A percentile compares a stretch with the other conserved stretches of the same genome.
phyloP scores from a whole-genome alignment of 2,888 invertebrate genomes.

The Yponomeuta cagnagella region DNA sequence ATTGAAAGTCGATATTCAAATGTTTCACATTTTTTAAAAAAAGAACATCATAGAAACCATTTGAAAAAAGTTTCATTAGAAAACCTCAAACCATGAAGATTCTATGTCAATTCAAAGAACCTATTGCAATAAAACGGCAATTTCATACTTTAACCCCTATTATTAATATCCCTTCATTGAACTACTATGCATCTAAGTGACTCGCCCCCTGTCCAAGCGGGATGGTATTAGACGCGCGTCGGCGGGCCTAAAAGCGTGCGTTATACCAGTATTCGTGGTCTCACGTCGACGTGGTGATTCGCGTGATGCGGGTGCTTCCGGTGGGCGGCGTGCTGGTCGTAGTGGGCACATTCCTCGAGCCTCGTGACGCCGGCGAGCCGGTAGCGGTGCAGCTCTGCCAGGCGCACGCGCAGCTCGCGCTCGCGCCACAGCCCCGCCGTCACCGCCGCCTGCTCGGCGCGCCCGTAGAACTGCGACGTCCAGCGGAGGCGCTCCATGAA shows the following conservation, averaged over 20 bases:
- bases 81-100: too few relatives aligned
- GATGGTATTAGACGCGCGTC: slow-evolving; percentile 6
- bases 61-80: too few relatives aligned
- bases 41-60: too few relatives aligned
- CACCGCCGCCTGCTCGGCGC: slow-evolving; percentile 88
- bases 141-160: too few relatives aligned
- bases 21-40: too few relatives aligned
- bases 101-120: too few relatives aligned
- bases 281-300: slow-evolving; percentile 78
- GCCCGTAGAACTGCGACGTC: slow-evolving; percentile 91
- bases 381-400: slow-evolving; percentile 88
- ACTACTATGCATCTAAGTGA: too few relatives aligned
- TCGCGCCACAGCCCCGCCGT: slow-evolving; percentile 87
- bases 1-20: too few relatives aligned
- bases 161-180: too few relatives aligned
- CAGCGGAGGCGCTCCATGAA: slow-evolving; percentile 89
- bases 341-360: slow-evolving; percentile 90
- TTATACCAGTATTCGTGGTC: slow-evolving; percentile 49
- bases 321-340: slow-evolving; percentile 85
- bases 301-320: slow-evolving; percentile 72
- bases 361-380: slow-evolving; percentile 90
- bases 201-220: not conserved
- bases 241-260: slow-evolving; percentile 21
- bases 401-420: slow-evolving; percentile 86
- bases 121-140: too few relatives aligned